phyloP scores from a whole-genome alignment of 2,888 invertebrate genomes.

The Drosophila nr. medialis region DNA sequence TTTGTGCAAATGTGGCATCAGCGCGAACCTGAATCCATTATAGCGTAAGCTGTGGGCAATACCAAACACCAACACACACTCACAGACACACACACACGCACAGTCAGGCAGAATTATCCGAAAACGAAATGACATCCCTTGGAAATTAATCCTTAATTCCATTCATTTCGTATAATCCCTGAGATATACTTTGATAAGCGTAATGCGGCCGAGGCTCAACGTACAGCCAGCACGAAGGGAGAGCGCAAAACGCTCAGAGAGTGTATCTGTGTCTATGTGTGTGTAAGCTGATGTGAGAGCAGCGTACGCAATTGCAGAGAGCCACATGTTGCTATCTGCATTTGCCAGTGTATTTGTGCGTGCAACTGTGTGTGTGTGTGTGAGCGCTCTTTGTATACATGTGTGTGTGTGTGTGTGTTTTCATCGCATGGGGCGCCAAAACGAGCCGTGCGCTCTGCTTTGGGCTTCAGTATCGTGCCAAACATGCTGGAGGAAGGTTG shows the following conservation, averaged over 20 bases:
- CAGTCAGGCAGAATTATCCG: conserved; percentile 83
- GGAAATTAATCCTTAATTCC: conserved; percentile 85
- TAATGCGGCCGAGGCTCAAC: conserved; percentile 74
- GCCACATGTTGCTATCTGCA: conserved; percentile 82
- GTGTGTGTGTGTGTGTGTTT: conserved; percentile 36
- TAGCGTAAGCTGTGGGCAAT: conserved; percentile 76
- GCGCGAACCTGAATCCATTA: conserved; percentile 72
- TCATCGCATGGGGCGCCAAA: conserved; percentile 73
- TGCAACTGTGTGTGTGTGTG: conserved; percentile 32
- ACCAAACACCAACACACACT: conserved; percentile 48
- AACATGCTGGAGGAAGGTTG: conserved; percentile 84
- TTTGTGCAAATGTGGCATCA: conserved; percentile 49
- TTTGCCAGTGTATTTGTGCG: conserved; percentile 24
- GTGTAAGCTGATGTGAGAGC: conserved; percentile 37
- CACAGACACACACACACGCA: conserved; percentile 30
- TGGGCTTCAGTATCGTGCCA: conserved; percentile 74
- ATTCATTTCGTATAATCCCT: conserved; percentile 85
- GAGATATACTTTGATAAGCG: conserved; percentile 82
- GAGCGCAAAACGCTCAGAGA: conserved; percentile 24
- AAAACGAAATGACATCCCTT: conserved; percentile 85
- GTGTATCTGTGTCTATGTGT: conserved; percentile 1
- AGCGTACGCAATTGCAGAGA: conserved; percentile 37
- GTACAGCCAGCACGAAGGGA: conserved; percentile 23
- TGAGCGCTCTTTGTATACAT: conserved; percentile 29
- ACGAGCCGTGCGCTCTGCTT: conserved; percentile 51